Evolutionary conservation across 2,113 vertebrate species (phyloP).

Genomic region (Steatornis caripensis): DNA sequence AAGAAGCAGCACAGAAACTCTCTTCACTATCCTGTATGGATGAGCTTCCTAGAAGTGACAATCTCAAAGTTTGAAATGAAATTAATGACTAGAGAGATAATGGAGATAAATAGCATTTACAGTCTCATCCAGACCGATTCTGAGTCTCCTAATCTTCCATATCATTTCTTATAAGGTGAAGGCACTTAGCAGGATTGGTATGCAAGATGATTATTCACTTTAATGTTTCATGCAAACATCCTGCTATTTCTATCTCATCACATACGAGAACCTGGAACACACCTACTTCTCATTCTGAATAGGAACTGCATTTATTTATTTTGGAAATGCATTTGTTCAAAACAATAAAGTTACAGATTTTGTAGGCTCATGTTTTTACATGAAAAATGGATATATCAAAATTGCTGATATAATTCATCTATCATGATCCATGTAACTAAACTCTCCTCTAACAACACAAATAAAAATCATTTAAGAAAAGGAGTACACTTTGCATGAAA

Average conservation of each 20-base stretch:
- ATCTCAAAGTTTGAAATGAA: background rate
- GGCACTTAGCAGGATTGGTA: background rate
- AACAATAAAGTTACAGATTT: background rate
- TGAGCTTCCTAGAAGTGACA: background rate
- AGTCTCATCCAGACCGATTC: background rate
- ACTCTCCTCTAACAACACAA: background rate
- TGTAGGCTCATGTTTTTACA: background rate
- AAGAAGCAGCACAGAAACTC: background rate
- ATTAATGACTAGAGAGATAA: slow-evolving; percentile 9
- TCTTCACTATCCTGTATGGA: background rate
- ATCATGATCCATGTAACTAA: background rate
- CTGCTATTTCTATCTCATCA: background rate
- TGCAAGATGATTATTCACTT: background rate
- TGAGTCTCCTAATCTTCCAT: background rate
- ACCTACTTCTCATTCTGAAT: background rate
- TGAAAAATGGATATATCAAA: background rate
- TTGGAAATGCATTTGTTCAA: background rate
- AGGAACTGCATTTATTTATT: background rate
- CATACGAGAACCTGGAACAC: background rate
- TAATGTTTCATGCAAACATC: background rate
- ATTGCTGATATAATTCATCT: background rate
- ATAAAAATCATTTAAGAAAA: background rate
- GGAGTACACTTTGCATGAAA: background rate
- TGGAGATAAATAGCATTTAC: background rate
- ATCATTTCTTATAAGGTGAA: background rate